Percentiles rank a stretch among this genome's conserved stretches.
These are phyloP conservation scores for Sebastolobus alascanus DNA, from an alignment of 2,797 vertebrate genomes.

Conservation along the genomic window DNA sequence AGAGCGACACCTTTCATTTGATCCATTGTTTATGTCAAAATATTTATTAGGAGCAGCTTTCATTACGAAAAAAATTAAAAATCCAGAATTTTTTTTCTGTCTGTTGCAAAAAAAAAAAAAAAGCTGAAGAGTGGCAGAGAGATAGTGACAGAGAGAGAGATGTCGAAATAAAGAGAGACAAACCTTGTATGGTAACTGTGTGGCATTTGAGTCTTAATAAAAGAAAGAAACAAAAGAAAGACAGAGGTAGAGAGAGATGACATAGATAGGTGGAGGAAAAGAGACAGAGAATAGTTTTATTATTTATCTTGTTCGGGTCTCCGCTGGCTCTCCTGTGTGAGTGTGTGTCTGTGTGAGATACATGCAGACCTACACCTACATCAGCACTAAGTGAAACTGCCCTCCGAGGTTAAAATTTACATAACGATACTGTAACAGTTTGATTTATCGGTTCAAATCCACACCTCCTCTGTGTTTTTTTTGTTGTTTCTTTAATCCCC, in stretches of 20 bases:
- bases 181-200: not conserved
- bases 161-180: not conserved
- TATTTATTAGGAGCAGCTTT: not conserved
- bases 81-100: not conserved
- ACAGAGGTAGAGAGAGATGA: not conserved
- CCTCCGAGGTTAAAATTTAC: slow-evolving; percentile 73
- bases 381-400: slow-evolving; percentile 57
- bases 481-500: slow-evolving; percentile 38
- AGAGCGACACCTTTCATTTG: too few relatives aligned
- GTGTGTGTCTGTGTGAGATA: slow-evolving; percentile 20
- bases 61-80: not conserved
- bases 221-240: slow-evolving; percentile 2
- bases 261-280: not conserved
- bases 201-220: not conserved
- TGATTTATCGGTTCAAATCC: slow-evolving; percentile 75
- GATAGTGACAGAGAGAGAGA: not conserved
- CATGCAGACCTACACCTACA: slow-evolving; percentile 19
- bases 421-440: slow-evolving; percentile 70
- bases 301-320: slow-evolving; percentile 62
- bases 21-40: not conserved
- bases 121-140: not conserved
- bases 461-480: not conserved
- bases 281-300: slow-evolving; percentile 31
- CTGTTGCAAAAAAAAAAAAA: not conserved
- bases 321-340: slow-evolving; percentile 64